Evolutionary conservation across 2,113 vertebrate genomes (phyloP).

Genomic region (Typhlomys cinereus): DNA sequence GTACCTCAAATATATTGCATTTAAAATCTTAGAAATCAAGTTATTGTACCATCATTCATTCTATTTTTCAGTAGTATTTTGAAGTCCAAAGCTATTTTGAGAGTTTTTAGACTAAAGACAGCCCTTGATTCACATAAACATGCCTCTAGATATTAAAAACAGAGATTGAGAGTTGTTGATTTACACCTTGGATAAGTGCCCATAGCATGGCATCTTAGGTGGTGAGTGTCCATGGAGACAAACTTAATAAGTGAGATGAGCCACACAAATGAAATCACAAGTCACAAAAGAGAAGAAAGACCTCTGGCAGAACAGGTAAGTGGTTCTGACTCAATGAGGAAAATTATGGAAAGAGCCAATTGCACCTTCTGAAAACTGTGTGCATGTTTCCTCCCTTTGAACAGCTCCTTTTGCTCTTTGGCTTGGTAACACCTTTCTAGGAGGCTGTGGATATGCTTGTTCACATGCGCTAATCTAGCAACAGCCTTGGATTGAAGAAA

Average conservation of each 20-base stretch:
- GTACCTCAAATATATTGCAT: background rate
- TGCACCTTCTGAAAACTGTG: constrained; percentile 44
- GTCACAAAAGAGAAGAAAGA: constrained; percentile 7
- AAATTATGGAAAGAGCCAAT: background rate
- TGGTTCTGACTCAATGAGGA: background rate
- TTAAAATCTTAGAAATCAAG: constrained; percentile 56
- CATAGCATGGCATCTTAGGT: background rate
- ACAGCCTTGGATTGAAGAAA: constrained; percentile 64
- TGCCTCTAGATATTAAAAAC: background rate
- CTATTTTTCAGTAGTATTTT: constrained; percentile 47
- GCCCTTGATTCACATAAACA: constrained; percentile 31
- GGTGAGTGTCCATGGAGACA: constrained; percentile 26
- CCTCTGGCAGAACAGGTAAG: background rate
- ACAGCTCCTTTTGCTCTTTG: constrained; percentile 39
- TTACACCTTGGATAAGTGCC: constrained; percentile 35
- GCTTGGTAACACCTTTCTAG: constrained; percentile 33
- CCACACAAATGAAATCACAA: constrained; percentile 42
- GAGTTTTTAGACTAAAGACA: constrained; percentile 41
- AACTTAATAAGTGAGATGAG: constrained; percentile 41
- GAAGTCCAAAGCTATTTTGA: constrained; percentile 42
- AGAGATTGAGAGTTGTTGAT: constrained; percentile 43
- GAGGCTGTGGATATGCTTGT: constrained; percentile 40
- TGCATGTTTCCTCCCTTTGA: constrained; percentile 44
- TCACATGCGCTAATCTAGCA: constrained; percentile 23
- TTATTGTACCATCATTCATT: constrained; percentile 42